Base-by-base conservation (phyloP, 2,888 invertebrate species). In the Polydrusus tereticollis region DNA sequence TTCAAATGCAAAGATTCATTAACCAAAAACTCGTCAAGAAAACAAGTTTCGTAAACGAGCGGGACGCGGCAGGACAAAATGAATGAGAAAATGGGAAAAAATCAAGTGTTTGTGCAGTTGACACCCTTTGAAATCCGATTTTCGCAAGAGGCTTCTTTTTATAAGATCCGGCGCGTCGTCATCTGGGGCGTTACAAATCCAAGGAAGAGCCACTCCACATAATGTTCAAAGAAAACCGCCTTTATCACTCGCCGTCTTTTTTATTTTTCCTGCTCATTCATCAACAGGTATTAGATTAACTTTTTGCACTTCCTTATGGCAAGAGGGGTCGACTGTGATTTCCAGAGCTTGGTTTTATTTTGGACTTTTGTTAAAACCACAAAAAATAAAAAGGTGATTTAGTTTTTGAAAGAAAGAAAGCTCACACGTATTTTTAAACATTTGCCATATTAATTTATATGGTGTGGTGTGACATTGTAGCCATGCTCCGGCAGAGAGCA, bases 41-140 rank as follows among this genome's bases (percentile, higher is more conserved):
- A 41, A 43, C 59, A 23, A 23, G 23, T 45, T 67, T 36, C 67
- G 21, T 67, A 67, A 43, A 47, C 23, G 47, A 36, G 57, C 23
- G 57, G 36, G 81, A 82, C 80, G 79, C 81, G 79, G 78, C 79
- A n/a, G n/a, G 78, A 78, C 79, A 77, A 82, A 82, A 82, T 82
- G 80, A 81, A 80, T 79, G 77, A 75, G 63, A 79, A 80, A 79
- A 81, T 81, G 80, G 80, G 79, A 82, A 82, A 78, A 81, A 82
- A 82, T 82, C 81, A 80, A 82, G 82, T 82, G 82, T 83, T 83
- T 83, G 83, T 84, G 83, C 81, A 80, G 82, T 81, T 83, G 83
- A 83, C 83, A 84, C 84, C 83, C 83, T 83, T 80, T 80, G 81
- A 80, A 83, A 83, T 83, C 82, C 78, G 82, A 83, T 83, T 84